These are phyloP conservation scores for Siderastrea siderea DNA, from an alignment of 92 coral and sea anemone species.

Conservation along the genomic window DNA sequence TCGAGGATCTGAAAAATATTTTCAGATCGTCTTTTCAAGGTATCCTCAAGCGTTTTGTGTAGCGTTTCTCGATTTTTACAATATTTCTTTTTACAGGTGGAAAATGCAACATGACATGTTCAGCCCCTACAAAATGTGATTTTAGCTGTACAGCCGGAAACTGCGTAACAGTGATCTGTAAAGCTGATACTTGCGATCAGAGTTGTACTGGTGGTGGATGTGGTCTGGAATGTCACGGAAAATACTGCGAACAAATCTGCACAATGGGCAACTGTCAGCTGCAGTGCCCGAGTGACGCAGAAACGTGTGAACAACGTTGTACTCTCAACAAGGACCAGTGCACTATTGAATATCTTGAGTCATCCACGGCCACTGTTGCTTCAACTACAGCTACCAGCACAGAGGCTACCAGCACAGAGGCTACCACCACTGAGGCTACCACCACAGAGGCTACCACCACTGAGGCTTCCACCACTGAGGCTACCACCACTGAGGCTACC, in stretches of 20 bases:
- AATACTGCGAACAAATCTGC: conserved; percentile 21
- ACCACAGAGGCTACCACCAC: too few relatives aligned
- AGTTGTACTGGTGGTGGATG: conserved; percentile 43
- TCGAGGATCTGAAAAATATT: too few relatives aligned
- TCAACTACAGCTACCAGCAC: too few relatives aligned
- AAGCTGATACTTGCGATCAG: conserved; percentile 23
- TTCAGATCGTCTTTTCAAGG: too few relatives aligned
- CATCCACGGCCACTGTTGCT: too few relatives aligned
- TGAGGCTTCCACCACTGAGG: too few relatives aligned
- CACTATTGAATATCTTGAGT: neutral
- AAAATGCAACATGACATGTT: conserved; percentile 23
- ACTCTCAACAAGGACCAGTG: neutral
- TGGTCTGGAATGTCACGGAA: conserved; percentile 39
- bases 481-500: too few relatives aligned
- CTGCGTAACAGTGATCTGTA: conserved; percentile 7
- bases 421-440: too few relatives aligned
- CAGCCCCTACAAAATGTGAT: conserved; percentile 18
- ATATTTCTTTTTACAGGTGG: neutral
- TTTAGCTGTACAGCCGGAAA: conserved; percentile 20
- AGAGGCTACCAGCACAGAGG: too few relatives aligned
- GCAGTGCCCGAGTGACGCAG: conserved; percentile 2
- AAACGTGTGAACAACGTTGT: neutral
- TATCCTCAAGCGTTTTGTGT: too few relatives aligned
- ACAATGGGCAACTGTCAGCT: conserved; percentile 12
- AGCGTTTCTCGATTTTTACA: too few relatives aligned